Conservation (phyloP, 1,140 invertebrate species). For the Drosophila setifemur region DNA sequence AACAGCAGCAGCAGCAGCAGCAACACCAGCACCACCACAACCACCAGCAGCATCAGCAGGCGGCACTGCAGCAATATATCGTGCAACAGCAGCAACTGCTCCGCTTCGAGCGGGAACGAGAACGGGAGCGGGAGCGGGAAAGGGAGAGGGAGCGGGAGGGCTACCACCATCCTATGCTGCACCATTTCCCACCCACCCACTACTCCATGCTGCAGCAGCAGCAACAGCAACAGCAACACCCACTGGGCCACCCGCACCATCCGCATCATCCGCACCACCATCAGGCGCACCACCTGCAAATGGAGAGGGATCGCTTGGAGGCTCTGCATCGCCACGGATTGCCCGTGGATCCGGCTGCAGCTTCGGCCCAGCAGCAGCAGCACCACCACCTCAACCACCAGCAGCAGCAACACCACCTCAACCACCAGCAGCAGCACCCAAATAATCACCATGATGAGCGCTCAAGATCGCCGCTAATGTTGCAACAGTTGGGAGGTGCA, state of each 20-base stretch:
- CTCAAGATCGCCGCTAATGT: slow-evolving; percentile 73
- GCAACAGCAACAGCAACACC: slow-evolving; percentile 41
- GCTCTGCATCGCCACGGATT: slow-evolving; percentile 43
- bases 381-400: background rate
- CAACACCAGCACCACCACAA: slow-evolving; percentile 50
- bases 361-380: slow-evolving; percentile 9
- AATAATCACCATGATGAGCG: slow-evolving; percentile 66
- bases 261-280: slow-evolving; percentile 37
- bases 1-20: slow-evolving; percentile 42
- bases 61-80: slow-evolving; percentile 65
- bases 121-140: slow-evolving; percentile 42
- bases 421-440: slow-evolving; percentile 33
- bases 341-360: slow-evolving; percentile 15
- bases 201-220: slow-evolving; percentile 62
- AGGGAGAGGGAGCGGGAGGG: slow-evolving; percentile 43
- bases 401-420: slow-evolving; percentile 37
- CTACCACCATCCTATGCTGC: slow-evolving; percentile 53
- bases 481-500: slow-evolving; percentile 39
- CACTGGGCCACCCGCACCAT: slow-evolving; percentile 39
- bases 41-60: slow-evolving; percentile 65
- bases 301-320: slow-evolving; percentile 36
- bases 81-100: slow-evolving; percentile 73
- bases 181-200: slow-evolving; percentile 69
- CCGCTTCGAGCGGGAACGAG: slow-evolving; percentile 58
- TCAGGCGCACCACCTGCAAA: slow-evolving; percentile 28